A percentile compares a stretch with the other conserved stretches of the same genome.
These are phyloP conservation scores for Mormyrops attenuatus DNA, from an alignment of 2,797 vertebrate species.

Conservation along the genomic window DNA sequence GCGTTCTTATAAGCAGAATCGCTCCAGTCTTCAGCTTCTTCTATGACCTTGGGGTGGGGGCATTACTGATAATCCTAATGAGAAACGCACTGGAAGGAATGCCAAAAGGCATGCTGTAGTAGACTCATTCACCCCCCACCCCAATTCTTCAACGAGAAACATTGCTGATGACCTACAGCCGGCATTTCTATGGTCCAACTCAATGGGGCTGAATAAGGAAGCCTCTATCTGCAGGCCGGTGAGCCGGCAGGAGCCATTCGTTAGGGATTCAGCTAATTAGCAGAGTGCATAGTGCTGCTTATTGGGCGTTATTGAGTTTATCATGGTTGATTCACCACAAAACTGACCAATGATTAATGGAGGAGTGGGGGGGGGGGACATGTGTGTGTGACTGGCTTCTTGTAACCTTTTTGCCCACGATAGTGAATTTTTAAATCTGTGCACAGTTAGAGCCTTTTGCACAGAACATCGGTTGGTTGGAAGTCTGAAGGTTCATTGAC, in stretches of 20 bases:
- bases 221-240: background rate
- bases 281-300: background rate
- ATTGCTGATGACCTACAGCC: background rate
- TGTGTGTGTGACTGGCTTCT: background rate
- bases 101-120: background rate
- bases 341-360: background rate
- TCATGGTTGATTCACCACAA: background rate
- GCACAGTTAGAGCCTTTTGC: background rate
- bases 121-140: background rate
- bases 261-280: background rate
- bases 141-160: background rate
- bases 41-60: background rate
- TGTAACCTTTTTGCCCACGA: background rate
- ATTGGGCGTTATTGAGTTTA: background rate
- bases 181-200: background rate
- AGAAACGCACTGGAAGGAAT: background rate
- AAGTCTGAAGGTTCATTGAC: background rate
- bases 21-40: background rate
- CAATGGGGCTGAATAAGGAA: background rate
- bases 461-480: background rate
- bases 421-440: background rate
- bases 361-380: background rate
- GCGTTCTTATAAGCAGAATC: background rate
- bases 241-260: background rate
- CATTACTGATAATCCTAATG: background rate